Percentiles rank a stretch among this genome's conserved stretches.
Evolutionary conservation across 2,888 invertebrate species (phyloP).

Genomic region (Lampropteryx suffumata): DNA sequence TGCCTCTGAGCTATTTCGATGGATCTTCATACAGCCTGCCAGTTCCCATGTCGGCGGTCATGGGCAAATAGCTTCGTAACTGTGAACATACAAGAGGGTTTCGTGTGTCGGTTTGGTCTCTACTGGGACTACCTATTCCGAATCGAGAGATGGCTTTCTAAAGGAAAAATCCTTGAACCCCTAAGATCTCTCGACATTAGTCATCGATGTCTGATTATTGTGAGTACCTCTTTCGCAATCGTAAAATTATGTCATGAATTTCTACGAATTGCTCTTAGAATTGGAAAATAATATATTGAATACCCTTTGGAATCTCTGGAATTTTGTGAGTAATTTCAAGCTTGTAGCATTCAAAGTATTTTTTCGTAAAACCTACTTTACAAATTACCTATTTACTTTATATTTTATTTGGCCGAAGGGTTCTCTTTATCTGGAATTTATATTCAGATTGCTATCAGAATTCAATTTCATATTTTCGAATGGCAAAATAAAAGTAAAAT

Average conservation of each 20-base stretch:
- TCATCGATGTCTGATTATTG: neutral
- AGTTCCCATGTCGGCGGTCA: constrained; percentile 58
- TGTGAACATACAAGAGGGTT: constrained; percentile 32
- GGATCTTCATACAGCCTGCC: constrained; percentile 38
- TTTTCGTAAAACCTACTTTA: neutral
- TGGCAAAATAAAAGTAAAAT: too few relatives aligned
- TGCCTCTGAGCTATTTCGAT: constrained; percentile 14
- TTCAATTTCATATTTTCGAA: too few relatives aligned
- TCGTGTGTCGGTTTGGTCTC: constrained; percentile 1
- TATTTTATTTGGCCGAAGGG: neutral
- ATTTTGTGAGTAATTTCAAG: constrained; percentile 3
- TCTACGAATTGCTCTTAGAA: neutral
- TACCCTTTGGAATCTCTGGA: constrained; percentile 3
- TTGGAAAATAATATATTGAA: neutral
- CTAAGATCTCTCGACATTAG: neutral
- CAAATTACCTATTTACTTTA: neutral
- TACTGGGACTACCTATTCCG: constrained; percentile 7
- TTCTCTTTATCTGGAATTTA: constrained; percentile 1
- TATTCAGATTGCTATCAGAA: neutral
- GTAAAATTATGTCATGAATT: neutral
- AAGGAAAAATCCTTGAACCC: neutral
- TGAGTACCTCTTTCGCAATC: too few relatives aligned
- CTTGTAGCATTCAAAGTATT: constrained; percentile 8
- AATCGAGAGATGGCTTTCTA: constrained; percentile 23
- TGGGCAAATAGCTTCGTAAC: constrained; percentile 54